phyloP scores from a whole-genome alignment of 2,113 vertebrate genomes.

The Ictalurus punctatus region DNA sequence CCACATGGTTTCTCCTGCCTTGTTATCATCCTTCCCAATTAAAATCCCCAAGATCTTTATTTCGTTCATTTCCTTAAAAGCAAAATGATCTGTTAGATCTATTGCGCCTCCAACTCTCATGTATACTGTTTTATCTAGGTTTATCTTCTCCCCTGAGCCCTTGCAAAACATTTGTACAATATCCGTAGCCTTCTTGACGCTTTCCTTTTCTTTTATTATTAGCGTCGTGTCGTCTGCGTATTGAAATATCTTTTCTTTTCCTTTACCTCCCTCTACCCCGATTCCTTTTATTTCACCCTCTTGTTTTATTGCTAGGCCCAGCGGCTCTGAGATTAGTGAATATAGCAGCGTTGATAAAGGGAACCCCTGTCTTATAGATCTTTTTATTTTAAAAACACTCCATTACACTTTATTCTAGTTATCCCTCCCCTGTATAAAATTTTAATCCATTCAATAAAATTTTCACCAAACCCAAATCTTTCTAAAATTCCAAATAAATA shows the following conservation, averaged over 20 bases:
- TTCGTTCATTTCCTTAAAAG: neutral
- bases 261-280: no score
- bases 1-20: neutral
- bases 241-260: no score
- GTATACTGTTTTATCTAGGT: neutral
- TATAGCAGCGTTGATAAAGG: no score
- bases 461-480: neutral
- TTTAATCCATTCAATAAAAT: neutral
- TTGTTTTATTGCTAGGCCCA: no score
- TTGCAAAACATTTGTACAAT: neutral
- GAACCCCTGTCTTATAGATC: no score
- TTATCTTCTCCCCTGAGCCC: neutral
- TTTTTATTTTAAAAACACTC: neutral
- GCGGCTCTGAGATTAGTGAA: no score
- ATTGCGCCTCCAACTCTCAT: neutral
- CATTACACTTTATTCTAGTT: neutral
- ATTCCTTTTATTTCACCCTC: neutral
- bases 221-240: neutral
- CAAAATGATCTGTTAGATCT: neutral
- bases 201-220: neutral
- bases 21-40: neutral
- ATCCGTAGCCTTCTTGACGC: neutral
- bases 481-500: neutral
- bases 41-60: neutral
- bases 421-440: neutral